Evolutionary conservation across 2,113 vertebrate genomes (phyloP), one percentile per base, ranked within the genome.

Genomic region (Lasiurus borealis): DNA sequence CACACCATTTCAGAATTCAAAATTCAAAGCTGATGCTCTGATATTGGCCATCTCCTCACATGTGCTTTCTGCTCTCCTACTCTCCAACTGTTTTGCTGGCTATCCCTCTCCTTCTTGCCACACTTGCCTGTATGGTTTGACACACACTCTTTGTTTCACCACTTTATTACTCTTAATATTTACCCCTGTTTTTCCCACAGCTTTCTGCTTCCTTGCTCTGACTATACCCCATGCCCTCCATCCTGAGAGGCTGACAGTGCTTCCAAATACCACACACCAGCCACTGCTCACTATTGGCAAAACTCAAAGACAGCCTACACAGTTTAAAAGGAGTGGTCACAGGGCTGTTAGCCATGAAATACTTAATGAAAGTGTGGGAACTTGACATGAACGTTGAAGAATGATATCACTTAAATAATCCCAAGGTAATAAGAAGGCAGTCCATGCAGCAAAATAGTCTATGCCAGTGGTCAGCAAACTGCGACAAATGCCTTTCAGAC

Each of bases 11-110:
- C 40, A 40, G 57, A n/a, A 57, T 75, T 75, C n/a, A 48, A 57
- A 46, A 50, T 85, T 46, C 48, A 75, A 46, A 80, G 14, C 21
- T 0, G 2, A 36, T 21, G 4, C 6, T 8, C 23, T 16, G 48
- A 11, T 13, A 3, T 16, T 34, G 6, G 13, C 5, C 12, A 0
- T 44, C 11, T 40, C 50, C 29, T 69, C 12, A 19, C 0, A 8
- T 0, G 0, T 31, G 14, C 10, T 57, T 36, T n/a, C 14, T 83
- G 18, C 14, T 76, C 16, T 75, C 23, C 18, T n/a, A 14, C 40
- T 16, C 59, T 21, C 13, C 21, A 5, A 27, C 15, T 16, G 4
- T 31, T 66, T 34, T 23, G 44, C 40, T 19, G n/a, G 27, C 3
- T 1, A 18, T 2, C 21, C 1, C 52, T 54, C 21, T 25, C n/a